phyloP scores from a whole-genome alignment of 1,140 invertebrate species.

The Callitettix versicolor region DNA sequence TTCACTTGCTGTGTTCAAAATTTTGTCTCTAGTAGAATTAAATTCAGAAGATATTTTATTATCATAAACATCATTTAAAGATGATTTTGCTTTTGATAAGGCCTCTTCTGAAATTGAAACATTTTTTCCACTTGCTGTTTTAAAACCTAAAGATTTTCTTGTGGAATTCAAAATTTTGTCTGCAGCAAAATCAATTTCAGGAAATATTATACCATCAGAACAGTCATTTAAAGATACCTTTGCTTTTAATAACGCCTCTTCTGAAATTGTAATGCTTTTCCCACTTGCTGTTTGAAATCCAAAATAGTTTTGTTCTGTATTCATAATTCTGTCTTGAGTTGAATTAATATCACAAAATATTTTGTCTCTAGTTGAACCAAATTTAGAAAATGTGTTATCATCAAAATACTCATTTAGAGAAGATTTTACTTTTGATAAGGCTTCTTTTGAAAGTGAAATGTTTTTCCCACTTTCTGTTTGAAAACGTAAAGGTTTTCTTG shows the following conservation, averaged over 20 bases:
- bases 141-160: too few species aligned
- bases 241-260: conserved; percentile 12
- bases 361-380: too few species aligned
- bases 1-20: too few species aligned
- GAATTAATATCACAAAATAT: too few species aligned
- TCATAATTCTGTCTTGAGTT: conserved; percentile 8
- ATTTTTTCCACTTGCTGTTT: conserved; percentile 25
- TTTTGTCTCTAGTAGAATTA: too few species aligned
- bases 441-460: conserved; percentile 23
- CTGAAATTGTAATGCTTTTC: conserved; percentile 10
- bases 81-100: conserved; percentile 14
- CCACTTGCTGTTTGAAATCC: conserved; percentile 22
- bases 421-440: conserved; percentile 17
- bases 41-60: too few species aligned
- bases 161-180: conserved; percentile 8
- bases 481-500: conserved; percentile 26
- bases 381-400: conserved; percentile 7
- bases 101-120: conserved; percentile 16
- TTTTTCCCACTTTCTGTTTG: conserved; percentile 31
- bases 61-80: conserved; percentile 17
- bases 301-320: conserved; percentile 16
- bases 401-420: conserved; percentile 20
- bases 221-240: conserved; percentile 19
- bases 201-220: conserved; percentile 17
- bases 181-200: conserved; percentile 5